Conservation (phyloP, 1,140 invertebrate species). For the Pantala flavescens region DNA sequence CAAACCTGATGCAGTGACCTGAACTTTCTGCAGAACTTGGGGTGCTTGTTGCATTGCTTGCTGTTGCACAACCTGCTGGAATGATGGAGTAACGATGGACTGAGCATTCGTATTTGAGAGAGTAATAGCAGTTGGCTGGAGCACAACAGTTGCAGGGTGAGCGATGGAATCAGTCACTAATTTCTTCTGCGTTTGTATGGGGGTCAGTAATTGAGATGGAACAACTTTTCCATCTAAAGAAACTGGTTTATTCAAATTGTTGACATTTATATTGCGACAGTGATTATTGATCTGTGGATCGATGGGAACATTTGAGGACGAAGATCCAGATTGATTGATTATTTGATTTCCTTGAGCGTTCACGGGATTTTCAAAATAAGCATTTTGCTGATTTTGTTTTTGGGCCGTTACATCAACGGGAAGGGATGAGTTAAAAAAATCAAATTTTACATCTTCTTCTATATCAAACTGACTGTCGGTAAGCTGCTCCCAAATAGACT, state of each 20-base stretch:
- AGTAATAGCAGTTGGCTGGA: neutral
- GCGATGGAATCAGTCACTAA: neutral
- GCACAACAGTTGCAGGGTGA: neutral
- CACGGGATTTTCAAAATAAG: neutral
- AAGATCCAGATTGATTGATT: neutral
- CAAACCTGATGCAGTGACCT: neutral
- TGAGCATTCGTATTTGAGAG: neutral
- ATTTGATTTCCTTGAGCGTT: neutral
- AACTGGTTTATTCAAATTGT: neutral
- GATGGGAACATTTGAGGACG: neutral
- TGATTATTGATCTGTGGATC: neutral
- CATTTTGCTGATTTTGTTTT: neutral
- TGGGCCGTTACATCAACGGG: neutral
- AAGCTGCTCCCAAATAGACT: neutral
- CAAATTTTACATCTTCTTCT: neutral
- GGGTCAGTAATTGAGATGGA: neutral
- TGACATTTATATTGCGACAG: neutral
- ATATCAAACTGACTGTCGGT: neutral
- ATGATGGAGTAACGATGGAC: neutral
- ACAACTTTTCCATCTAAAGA: neutral
- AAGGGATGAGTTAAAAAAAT: neutral
- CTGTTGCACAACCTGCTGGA: neutral
- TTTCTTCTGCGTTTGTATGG: neutral
- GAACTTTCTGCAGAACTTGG: neutral
- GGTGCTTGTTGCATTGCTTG: neutral